Evolutionary conservation across 2,797 vertebrate species (phyloP).

Genomic region (Pseudochirops corinnae): DNA sequence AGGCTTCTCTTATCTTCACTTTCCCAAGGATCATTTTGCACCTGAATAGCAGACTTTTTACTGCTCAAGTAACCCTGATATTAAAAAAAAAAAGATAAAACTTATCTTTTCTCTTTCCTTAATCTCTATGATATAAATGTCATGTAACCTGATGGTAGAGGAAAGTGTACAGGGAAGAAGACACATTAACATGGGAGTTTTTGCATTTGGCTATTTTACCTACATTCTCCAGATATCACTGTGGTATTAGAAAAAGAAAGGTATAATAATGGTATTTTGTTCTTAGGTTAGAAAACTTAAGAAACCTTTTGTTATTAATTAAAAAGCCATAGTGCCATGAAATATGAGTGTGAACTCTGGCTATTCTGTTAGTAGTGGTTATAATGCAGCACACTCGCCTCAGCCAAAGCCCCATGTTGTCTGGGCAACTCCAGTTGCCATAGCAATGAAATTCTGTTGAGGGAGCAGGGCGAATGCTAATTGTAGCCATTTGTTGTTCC

Average conservation of each 20-base stretch:
- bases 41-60: slow-evolving; percentile 82
- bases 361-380: slow-evolving; percentile 64
- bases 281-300: slow-evolving; percentile 58
- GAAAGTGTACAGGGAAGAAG: slow-evolving; percentile 33
- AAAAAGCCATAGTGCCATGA: slow-evolving; percentile 46
- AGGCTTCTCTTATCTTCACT: slow-evolving; percentile 89
- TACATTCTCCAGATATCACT: slow-evolving; percentile 72
- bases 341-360: slow-evolving; percentile 46
- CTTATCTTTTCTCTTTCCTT: slow-evolving; percentile 66
- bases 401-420: slow-evolving; percentile 80
- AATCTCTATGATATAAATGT: slow-evolving; percentile 76
- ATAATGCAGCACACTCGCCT: slow-evolving; percentile 71
- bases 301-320: slow-evolving; percentile 72
- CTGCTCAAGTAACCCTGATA: slow-evolving; percentile 78
- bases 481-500: slow-evolving; percentile 87
- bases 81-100: slow-evolving; percentile 58
- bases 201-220: slow-evolving; percentile 72
- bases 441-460: slow-evolving; percentile 83
- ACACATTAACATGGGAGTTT: slow-evolving; percentile 73
- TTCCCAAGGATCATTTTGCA: slow-evolving; percentile 86
- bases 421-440: slow-evolving; percentile 87
- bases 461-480: slow-evolving; percentile 82
- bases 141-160: slow-evolving; percentile 70
- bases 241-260: slow-evolving; percentile 68
- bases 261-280: slow-evolving; percentile 71